Evolutionary conservation across 2,888 invertebrate genomes (phyloP).

Genomic region (Drosophila ezoana): DNA sequence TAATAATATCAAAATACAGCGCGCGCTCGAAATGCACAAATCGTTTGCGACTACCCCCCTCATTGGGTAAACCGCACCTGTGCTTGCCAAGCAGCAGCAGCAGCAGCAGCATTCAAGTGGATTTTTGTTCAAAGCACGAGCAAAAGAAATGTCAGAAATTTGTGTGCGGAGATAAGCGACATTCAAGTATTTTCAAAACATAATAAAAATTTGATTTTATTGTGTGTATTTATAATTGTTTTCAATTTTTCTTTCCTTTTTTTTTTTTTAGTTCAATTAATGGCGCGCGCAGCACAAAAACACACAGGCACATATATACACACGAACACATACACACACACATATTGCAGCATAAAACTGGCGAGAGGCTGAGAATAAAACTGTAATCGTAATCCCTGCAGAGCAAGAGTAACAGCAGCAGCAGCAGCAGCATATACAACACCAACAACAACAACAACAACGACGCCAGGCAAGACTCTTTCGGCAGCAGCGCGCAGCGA

Average conservation of each 20-base stretch:
- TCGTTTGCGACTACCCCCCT: background rate
- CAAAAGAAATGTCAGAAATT: slow-evolving; percentile 44
- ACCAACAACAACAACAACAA: slow-evolving; percentile 48
- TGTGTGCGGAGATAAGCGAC: slow-evolving; percentile 53
- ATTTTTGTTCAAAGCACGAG: slow-evolving; percentile 40
- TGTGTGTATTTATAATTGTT: slow-evolving; percentile 75
- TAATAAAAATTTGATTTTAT: slow-evolving; percentile 76
- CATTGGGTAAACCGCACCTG: slow-evolving; percentile 52
- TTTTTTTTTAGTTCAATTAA: slow-evolving; percentile 66
- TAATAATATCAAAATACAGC: background rate
- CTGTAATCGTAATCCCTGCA: slow-evolving; percentile 69
- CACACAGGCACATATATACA: slow-evolving; percentile 35
- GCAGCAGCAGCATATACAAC: slow-evolving; percentile 45
- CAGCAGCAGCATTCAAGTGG: slow-evolving; percentile 56
- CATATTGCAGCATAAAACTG: slow-evolving; percentile 70
- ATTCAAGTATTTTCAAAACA: slow-evolving; percentile 78
- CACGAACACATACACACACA: slow-evolving; percentile 38
- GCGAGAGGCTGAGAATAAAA: slow-evolving; percentile 70
- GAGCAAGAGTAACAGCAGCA: slow-evolving; percentile 53
- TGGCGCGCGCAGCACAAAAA: slow-evolving; percentile 69
- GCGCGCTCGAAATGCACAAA: slow-evolving; percentile 7
- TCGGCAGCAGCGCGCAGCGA: slow-evolving; percentile 57
- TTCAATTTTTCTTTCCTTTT: slow-evolving; percentile 41
- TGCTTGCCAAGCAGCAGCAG: slow-evolving; percentile 16
- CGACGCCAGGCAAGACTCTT: slow-evolving; percentile 57